Evolutionary conservation across 2,888 invertebrate genomes (phyloP).

Genomic region (Papilio elwesi): DNA sequence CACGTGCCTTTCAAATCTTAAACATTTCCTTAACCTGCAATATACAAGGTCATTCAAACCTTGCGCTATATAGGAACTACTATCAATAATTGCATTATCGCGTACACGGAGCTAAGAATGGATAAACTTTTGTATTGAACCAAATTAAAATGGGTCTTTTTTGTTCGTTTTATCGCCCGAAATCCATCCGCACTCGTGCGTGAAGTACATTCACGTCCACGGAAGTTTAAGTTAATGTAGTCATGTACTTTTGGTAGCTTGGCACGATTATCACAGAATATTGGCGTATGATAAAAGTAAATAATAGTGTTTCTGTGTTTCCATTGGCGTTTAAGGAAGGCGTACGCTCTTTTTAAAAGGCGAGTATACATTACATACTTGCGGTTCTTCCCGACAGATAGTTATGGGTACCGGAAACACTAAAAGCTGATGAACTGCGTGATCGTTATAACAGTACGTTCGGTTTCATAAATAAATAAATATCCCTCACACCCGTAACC

Average conservation of each 20-base stretch:
- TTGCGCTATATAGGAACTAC: background rate
- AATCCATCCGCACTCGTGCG: conserved; percentile 25
- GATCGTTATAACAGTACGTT: too few species aligned
- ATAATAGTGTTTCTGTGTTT: too few species aligned
- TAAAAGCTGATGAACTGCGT: too few species aligned
- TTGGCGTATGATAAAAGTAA: too few species aligned
- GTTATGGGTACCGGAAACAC: too few species aligned
- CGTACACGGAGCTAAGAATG: background rate
- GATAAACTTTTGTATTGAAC: background rate
- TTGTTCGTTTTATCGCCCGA: conserved; percentile 14
- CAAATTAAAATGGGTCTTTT: conserved; percentile 12
- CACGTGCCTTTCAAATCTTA: background rate
- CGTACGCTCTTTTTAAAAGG: too few species aligned
- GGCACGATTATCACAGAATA: background rate
- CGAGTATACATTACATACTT: too few species aligned
- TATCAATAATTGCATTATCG: conserved; percentile 8
- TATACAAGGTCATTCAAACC: background rate
- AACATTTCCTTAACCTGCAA: background rate
- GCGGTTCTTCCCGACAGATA: too few species aligned
- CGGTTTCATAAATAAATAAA: too few species aligned
- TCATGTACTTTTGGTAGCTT: background rate
- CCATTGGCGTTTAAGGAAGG: too few species aligned
- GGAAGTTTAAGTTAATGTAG: background rate
- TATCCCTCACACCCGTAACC: too few species aligned
- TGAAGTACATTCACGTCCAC: conserved; percentile 15